Conservation (phyloP, 2,888 invertebrate species). For the Serrognathus titanus region DNA sequence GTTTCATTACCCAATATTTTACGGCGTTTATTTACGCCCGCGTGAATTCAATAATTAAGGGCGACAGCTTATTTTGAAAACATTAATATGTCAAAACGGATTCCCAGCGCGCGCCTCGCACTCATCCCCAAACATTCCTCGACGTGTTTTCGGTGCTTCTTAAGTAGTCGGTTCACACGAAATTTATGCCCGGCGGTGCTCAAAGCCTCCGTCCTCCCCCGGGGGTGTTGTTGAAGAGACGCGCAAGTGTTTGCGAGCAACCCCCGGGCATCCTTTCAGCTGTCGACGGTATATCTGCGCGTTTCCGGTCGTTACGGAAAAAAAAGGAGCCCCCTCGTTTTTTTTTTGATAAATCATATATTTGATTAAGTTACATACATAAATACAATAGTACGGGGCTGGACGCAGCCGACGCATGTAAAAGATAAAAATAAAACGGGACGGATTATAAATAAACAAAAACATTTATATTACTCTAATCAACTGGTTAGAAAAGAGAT, state of each 20-base stretch:
- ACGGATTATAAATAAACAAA: constrained; percentile 42
- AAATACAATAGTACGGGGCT: constrained; percentile 40
- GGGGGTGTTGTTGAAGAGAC: neutral
- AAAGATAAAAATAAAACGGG: constrained; percentile 27
- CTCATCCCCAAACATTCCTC: too few species aligned
- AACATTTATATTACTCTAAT: constrained; percentile 11
- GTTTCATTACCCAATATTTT: too few species aligned
- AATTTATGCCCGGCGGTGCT: too few species aligned
- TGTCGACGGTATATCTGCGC: constrained; percentile 15
- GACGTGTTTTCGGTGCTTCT: too few species aligned
- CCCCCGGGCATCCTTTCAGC: constrained; percentile 16
- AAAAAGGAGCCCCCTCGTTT: neutral
- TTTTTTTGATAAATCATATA: constrained; percentile 2
- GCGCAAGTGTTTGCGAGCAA: constrained; percentile 13
- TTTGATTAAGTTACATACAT: constrained; percentile 41
- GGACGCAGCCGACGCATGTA: constrained; percentile 21
- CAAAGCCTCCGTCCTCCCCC: too few species aligned
- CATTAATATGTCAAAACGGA: too few species aligned
- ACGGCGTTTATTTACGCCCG: too few species aligned
- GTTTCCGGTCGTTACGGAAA: constrained; percentile 9
- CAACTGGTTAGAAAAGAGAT: too few species aligned
- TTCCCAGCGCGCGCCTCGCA: too few species aligned
- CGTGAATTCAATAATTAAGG: too few species aligned
- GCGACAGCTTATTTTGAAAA: too few species aligned
- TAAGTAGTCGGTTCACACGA: too few species aligned